Conservation (phyloP, 1,140 invertebrate genomes). For the Drosophila bifasciata region DNA sequence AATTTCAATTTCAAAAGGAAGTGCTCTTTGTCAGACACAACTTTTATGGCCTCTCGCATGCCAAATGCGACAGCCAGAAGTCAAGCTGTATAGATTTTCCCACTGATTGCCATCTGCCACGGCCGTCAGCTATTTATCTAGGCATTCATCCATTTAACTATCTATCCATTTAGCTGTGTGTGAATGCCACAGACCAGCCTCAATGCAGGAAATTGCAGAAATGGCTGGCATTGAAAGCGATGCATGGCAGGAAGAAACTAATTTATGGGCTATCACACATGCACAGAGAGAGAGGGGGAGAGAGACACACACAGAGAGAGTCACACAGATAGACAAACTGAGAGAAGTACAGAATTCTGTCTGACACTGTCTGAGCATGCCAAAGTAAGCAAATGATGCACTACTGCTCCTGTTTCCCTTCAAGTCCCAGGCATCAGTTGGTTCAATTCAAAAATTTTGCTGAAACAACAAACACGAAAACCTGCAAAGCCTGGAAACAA, state of each 20-base stretch:
- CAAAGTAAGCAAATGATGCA: slow-evolving; percentile 6
- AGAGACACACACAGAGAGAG: too few species aligned
- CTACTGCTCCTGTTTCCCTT: neutral
- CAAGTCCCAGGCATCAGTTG: slow-evolving; percentile 5
- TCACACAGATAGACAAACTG: too few species aligned
- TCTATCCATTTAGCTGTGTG: slow-evolving; percentile 1
- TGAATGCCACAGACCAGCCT: slow-evolving; percentile 1
- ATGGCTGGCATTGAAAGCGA: slow-evolving; percentile 30
- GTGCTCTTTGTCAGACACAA: neutral
- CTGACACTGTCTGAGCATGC: slow-evolving; percentile 24
- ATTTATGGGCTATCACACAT: slow-evolving; percentile 42
- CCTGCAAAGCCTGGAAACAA: slow-evolving; percentile 47
- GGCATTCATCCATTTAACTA: slow-evolving; percentile 16
- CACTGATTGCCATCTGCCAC: slow-evolving; percentile 14
- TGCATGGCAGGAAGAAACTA: slow-evolving; percentile 48
- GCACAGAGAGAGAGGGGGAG: neutral
- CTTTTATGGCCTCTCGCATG: slow-evolving; percentile 1
- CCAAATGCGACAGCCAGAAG: slow-evolving; percentile 6
- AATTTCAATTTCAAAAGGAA: slow-evolving; percentile 42
- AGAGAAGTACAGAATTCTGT: neutral
- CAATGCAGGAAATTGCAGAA: slow-evolving; percentile 51
- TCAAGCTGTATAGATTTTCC: slow-evolving; percentile 38
- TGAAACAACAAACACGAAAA: slow-evolving; percentile 40
- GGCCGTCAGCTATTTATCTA: slow-evolving; percentile 36
- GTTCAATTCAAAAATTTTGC: slow-evolving; percentile 25